These are phyloP conservation scores for Lysiphlebus fabarum DNA, from an alignment of 1,140 invertebrate species.

Conservation along the genomic window DNA sequence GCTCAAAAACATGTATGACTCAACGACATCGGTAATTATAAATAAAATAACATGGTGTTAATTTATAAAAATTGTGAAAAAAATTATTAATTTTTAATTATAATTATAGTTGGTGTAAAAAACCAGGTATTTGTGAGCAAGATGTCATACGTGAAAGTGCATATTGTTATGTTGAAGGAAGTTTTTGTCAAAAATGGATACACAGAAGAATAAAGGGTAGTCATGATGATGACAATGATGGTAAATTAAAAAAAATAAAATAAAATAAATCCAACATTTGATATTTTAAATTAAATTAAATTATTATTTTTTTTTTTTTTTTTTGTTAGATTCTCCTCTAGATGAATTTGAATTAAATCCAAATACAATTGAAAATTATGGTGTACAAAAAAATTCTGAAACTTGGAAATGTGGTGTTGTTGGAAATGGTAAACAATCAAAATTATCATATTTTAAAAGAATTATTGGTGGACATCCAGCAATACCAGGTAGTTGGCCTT, in stretches of 20 bases:
- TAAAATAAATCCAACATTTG: too few relatives aligned
- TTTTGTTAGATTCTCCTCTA: constrained; percentile 29
- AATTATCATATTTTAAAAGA: constrained; percentile 52
- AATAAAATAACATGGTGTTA: neutral
- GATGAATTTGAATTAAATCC: constrained; percentile 45
- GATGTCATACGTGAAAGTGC: constrained; percentile 76
- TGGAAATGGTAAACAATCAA: constrained; percentile 38
- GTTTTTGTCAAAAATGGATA: constrained; percentile 74
- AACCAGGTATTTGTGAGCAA: constrained; percentile 68
- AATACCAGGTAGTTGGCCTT: constrained; percentile 80
- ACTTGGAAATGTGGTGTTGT: constrained; percentile 45
- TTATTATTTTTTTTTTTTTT: neutral
- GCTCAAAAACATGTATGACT: constrained; percentile 61
- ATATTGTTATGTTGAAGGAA: constrained; percentile 79
- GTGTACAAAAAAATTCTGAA: constrained; percentile 30
- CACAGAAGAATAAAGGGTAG: constrained; percentile 58
- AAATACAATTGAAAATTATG: constrained; percentile 38
- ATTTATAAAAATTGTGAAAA: constrained; percentile 2
- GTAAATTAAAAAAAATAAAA: constrained; percentile 25
- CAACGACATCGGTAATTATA: constrained; percentile 54
- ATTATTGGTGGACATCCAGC: constrained; percentile 84
- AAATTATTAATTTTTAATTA: neutral
- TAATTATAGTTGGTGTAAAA: constrained; percentile 67
- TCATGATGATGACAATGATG: constrained; percentile 41
- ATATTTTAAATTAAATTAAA: constrained; percentile 10